These are phyloP conservation scores for Rhadinocentrus ornatus DNA, from an alignment of 2,797 vertebrate species.

Conservation along the genomic window DNA sequence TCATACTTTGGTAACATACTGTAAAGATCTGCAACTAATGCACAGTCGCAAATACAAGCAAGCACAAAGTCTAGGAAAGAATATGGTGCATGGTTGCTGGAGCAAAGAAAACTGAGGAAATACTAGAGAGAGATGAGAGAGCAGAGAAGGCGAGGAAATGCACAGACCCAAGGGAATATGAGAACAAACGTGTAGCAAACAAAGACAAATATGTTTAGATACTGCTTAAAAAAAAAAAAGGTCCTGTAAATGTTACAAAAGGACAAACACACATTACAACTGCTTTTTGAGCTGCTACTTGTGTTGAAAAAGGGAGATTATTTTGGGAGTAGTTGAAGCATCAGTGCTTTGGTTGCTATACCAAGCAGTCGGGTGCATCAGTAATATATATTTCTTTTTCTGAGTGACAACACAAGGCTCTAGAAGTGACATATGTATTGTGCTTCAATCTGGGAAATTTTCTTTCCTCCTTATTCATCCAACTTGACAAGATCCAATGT, in stretches of 20 bases:
- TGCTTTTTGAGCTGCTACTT: slow-evolving; percentile 15
- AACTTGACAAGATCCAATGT: slow-evolving; percentile 17
- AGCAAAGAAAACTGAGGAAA: slow-evolving; percentile 22
- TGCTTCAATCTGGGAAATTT: slow-evolving; percentile 32
- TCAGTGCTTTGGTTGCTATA: slow-evolving; percentile 37
- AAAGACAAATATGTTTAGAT: slow-evolving; percentile 50
- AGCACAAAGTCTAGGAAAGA: background rate
- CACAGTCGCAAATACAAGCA: background rate
- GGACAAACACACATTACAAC: slow-evolving; percentile 35
- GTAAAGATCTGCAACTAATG: background rate
- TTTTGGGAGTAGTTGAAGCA: slow-evolving; percentile 50
- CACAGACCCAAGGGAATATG: slow-evolving; percentile 29
- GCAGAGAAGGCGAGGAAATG: slow-evolving; percentile 21
- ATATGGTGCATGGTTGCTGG: slow-evolving; percentile 14
- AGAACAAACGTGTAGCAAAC: slow-evolving; percentile 42
- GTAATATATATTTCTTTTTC: slow-evolving; percentile 29
- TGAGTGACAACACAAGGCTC: slow-evolving; percentile 47
- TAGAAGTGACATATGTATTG: slow-evolving; percentile 40
- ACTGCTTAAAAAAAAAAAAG: slow-evolving; percentile 36
- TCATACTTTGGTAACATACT: too few relatives aligned
- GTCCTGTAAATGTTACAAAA: slow-evolving; percentile 46
- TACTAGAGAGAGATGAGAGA: slow-evolving; percentile 7
- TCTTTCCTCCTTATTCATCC: slow-evolving; percentile 17
- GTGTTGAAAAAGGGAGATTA: slow-evolving; percentile 34
- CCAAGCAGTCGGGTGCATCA: slow-evolving; percentile 37